Base-by-base conservation (phyloP, 2,113 vertebrate species). In the Alethe castanea region DNA sequence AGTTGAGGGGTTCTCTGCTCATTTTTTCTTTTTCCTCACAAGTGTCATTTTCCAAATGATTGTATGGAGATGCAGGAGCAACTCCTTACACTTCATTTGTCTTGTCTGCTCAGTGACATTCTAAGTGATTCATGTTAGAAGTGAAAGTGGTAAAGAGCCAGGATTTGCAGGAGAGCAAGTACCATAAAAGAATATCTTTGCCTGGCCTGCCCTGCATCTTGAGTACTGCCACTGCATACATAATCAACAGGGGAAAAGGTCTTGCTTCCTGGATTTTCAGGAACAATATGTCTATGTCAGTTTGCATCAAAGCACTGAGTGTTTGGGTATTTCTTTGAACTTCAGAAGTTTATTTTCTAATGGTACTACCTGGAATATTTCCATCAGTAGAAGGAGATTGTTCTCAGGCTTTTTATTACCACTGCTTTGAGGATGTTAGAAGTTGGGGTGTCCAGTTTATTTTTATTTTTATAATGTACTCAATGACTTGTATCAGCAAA, bases 31-130 rank as follows among this genome's bases (percentile, higher is more conserved):
- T 62, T 73, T 70, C 16, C 64, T 61, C 13, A 6, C 8, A 26
- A 35, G 9, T n/a, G 9, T 82, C n/a, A 12, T 17, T 88, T 94
- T 88, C 61, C 31, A 53, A 66, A 90, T 25, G 31, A 36, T 61
- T 74, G 11, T 54, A 25, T 70, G 35, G 38, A 52, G 19, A 19
- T 40, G 5, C 11, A 88, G 42, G 42, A 81, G 12, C 10, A 70
- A 5, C 25, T 79, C 19, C 11, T 6, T 62, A 3, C 0, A 0
- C 8, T 79, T 74, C 10, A 13, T 44, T 56, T 19, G 5, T 53
- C 36, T 91, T 44, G 14, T 48, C 19, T 81, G 19, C 44, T 81
- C 53, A 84, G 36, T 71, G 45, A 45, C 44, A 25, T 91, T 67
- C 33, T 62, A 11, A 87, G 54, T 76, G 24, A 45, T 60, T 62